Evolutionary conservation across 2,113 vertebrate genomes (phyloP), one percentile per base, ranked within the genome.

Genomic region (Anguilla rostrata): DNA sequence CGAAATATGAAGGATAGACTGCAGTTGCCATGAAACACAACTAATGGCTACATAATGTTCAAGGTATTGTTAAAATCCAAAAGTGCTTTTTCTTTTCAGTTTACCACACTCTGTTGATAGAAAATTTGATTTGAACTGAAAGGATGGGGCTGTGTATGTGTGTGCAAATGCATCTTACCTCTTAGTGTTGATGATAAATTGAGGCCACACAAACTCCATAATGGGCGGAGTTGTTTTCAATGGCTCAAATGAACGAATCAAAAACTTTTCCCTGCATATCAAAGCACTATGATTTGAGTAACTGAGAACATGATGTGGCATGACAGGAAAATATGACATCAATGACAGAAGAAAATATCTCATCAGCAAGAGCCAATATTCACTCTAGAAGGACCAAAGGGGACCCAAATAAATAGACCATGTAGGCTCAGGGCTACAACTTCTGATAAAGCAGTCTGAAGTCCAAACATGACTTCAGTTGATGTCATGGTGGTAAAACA

Each of bases 61-160:
- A n/a, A 71, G 20, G 26, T n/a, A 26, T 71, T 71, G 63, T 8
- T 9, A 71, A 22, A 71, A 22, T 6, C 63, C 20, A 71, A n/a
- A 22, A 71, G 63, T n/a, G 63, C 63, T 71, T 71, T 71, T 71
- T n/a, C 63, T 71, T n/a, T 71, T 7, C 20, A 22, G 20, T 26
- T 71, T 26, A 3, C 20, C 63, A n/a, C 56, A 15, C 63, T 71
- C 20, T 6, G 63, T n/a, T 71, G 20, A 26, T 22, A n/a, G 63
- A 26, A 7, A 71, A n/a, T n/a, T 71, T 22, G 63, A n/a, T n/a
- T 71, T 22, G 63, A n/a, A 26, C 20, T 46, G 43, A 46, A 46
- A 46, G 43, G 80, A 40, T 82, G 40, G 39, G 80, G 39, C 15
- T 82, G 80, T 46, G 41, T 82, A 40, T 46, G 80, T 82, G 80